Conservation (phyloP, 2,797 vertebrate genomes). For the Lepilemur ruficaudatus region DNA sequence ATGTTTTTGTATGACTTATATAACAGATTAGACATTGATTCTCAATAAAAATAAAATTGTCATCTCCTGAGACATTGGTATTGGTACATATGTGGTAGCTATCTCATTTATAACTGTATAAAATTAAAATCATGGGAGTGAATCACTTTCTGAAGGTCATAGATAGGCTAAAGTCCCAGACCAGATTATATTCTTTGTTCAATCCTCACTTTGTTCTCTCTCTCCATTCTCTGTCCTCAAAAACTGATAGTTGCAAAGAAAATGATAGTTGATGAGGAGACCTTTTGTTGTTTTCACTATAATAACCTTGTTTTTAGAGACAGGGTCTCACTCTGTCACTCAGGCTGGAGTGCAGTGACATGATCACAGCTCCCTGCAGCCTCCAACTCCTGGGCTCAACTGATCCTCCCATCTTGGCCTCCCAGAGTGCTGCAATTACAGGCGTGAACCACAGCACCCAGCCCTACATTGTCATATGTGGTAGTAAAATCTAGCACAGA, state of each 20-base stretch:
- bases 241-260: conserved; percentile 5
- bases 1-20: conserved; percentile 2
- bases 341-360: not conserved
- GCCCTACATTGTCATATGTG: not conserved
- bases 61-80: not conserved
- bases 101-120: not conserved
- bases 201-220: not conserved
- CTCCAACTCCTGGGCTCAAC: not conserved
- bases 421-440: not conserved
- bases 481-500: conserved; percentile 35
- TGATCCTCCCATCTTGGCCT: not conserved
- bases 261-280: conserved; percentile 15
- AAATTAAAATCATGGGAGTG: conserved; percentile 16
- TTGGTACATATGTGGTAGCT: not conserved
- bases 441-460: not conserved
- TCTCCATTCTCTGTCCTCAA: not conserved
- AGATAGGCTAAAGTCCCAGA: not conserved
- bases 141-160: conserved; percentile 19
- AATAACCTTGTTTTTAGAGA: not conserved
- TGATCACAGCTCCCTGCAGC: not conserved
- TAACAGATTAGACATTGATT: not conserved
- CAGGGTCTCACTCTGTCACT: not conserved
- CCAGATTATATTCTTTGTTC: not conserved
- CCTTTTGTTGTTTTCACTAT: not conserved
- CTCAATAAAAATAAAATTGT: conserved; percentile 44